These are phyloP conservation scores for Drosophila willistoni DNA, from an alignment of 1,140 invertebrate genomes.

Conservation along the genomic window DNA sequence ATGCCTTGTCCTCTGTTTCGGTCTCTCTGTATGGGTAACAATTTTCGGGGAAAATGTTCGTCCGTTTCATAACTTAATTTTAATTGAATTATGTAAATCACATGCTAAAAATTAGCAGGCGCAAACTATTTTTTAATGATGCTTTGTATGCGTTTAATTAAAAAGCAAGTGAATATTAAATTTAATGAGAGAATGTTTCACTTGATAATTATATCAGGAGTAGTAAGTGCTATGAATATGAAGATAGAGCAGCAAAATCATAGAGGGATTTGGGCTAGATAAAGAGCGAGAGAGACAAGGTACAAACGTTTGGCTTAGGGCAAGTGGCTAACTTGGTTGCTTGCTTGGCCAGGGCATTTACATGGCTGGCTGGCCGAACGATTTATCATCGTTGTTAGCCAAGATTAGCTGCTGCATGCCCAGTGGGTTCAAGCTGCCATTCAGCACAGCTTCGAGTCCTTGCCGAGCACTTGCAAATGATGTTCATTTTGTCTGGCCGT, in stretches of 20 bases:
- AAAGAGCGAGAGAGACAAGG: neutral
- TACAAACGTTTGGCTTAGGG: neutral
- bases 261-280: too few relatives aligned
- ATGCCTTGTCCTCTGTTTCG: neutral
- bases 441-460: conserved; percentile 40
- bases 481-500: conserved; percentile 51
- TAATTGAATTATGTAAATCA: conserved; percentile 81
- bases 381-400: conserved; percentile 69
- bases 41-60: conserved; percentile 58
- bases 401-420: conserved; percentile 56
- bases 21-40: neutral
- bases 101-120: conserved; percentile 78
- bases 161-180: conserved; percentile 75
- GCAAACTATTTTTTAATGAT: conserved; percentile 78
- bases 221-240: neutral
- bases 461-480: conserved; percentile 70
- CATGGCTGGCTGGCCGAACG: conserved; percentile 36
- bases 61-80: conserved; percentile 77
- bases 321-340: neutral
- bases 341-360: conserved; percentile 16
- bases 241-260: too few relatives aligned
- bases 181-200: conserved; percentile 58
- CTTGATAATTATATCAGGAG: neutral
- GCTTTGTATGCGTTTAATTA: conserved; percentile 74
- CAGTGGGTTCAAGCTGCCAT: conserved; percentile 36